Conservation (phyloP, 1,140 invertebrate genomes). For the Platyura marginata region DNA sequence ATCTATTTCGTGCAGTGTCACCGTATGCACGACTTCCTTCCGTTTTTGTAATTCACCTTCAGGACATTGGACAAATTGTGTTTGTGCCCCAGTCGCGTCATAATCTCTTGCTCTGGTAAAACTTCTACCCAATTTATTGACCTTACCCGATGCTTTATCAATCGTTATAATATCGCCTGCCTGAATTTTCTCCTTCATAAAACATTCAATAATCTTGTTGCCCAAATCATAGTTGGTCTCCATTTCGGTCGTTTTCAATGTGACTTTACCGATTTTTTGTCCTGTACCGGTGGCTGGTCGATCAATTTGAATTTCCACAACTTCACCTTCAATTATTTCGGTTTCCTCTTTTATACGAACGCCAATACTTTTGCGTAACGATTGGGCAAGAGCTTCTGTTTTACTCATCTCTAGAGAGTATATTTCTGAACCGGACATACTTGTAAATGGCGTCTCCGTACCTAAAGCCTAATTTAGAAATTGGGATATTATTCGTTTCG, state of each 20-base stretch:
- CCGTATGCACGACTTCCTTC: conserved; percentile 98
- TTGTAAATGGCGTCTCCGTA: conserved; percentile 91
- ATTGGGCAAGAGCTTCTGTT: conserved; percentile 94
- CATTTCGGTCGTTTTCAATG: conserved; percentile 98
- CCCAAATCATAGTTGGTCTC: conserved; percentile 98
- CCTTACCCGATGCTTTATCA: conserved; percentile 95
- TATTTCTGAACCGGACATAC: conserved; percentile 91
- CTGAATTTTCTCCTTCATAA: conserved; percentile 95
- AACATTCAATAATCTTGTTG: conserved; percentile 95
- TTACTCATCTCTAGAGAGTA: conserved; percentile 99
- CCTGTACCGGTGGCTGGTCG: conserved; percentile 79
- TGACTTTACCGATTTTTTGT: conserved; percentile 82
- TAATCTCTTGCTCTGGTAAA: conserved; percentile 93
- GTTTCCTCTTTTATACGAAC: conserved; percentile 97
- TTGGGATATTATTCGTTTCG: neutral
- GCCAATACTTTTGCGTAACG: conserved; percentile 93
- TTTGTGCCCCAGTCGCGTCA: conserved; percentile 85
- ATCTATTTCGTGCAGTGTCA: conserved; percentile 96
- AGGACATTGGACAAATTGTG: conserved; percentile 93
- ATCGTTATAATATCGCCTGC: conserved; percentile 94
- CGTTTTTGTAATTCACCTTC: conserved; percentile 97
- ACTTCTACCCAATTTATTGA: conserved; percentile 84
- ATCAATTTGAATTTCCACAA: conserved; percentile 94
- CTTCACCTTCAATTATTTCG: conserved; percentile 97
- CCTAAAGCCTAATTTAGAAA: conserved; percentile 44